A percentile compares a stretch with the other conserved stretches of the same genome.
These are phyloP conservation scores for Listrodromus nycthemerus DNA, from an alignment of 2,888 invertebrate species.

Conservation along the genomic window DNA sequence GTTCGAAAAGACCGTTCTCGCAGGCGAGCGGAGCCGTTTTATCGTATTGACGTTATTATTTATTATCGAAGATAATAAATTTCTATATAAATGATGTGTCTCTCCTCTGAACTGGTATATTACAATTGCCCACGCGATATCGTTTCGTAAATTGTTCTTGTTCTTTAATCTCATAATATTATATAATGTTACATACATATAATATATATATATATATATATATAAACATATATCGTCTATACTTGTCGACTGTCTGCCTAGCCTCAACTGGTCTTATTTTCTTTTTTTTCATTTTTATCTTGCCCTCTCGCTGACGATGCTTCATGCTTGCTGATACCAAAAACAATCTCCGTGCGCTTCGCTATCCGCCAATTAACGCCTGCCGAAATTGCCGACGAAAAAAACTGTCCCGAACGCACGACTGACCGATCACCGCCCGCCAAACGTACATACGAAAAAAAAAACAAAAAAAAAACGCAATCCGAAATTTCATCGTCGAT, in stretches of 20 bases:
- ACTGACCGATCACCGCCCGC: conserved; percentile 75
- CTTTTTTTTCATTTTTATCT: conserved; percentile 84
- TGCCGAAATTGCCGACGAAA: conserved; percentile 74
- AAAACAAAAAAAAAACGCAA: conserved; percentile 68
- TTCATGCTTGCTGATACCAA: conserved; percentile 84
- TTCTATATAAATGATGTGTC: not conserved
- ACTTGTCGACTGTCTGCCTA: conserved; percentile 71
- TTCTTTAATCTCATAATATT: conserved; percentile 23
- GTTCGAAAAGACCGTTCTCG: conserved; percentile 25
- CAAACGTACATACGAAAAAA: conserved; percentile 71
- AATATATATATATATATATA: conserved; percentile 65
- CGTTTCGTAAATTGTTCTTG: conserved; percentile 27
- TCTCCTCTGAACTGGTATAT: conserved; percentile 16
- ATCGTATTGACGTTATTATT: conserved; percentile 5
- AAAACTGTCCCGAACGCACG: conserved; percentile 69
- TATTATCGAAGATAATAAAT: not conserved
- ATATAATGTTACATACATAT: conserved; percentile 49
- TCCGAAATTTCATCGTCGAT: conserved; percentile 54
- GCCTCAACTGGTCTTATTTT: conserved; percentile 84
- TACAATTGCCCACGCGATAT: conserved; percentile 13
- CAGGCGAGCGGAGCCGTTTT: conserved; percentile 47
- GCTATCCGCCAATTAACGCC: conserved; percentile 85
- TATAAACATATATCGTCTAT: conserved; percentile 58
- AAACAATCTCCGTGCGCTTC: conserved; percentile 82
- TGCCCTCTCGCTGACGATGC: conserved; percentile 85